phyloP scores from a whole-genome alignment of 2,888 invertebrate species.

The Cabera pusaria region DNA sequence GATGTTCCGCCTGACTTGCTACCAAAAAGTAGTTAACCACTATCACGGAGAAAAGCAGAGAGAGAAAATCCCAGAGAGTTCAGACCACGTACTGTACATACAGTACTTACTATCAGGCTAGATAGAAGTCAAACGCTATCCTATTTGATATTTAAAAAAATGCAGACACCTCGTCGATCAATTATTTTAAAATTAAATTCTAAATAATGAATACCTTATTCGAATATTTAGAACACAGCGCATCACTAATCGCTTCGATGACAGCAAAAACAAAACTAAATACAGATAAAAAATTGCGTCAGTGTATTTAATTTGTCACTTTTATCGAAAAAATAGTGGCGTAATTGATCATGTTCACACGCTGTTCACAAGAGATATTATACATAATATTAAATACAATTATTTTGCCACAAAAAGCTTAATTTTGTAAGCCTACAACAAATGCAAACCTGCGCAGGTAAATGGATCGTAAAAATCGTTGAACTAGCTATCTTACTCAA shows the following conservation, averaged over 20 bases:
- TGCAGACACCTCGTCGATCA: slow-evolving; percentile 50
- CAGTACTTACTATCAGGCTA: no score
- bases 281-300: no score
- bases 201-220: slow-evolving; percentile 52
- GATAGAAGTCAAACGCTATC: no score
- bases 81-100: no score
- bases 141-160: no score
- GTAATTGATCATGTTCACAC: slow-evolving; percentile 15
- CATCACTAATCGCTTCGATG: slow-evolving; percentile 42
- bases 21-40: no score
- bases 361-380: no score
- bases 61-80: no score
- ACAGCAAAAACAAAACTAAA: slow-evolving; percentile 35
- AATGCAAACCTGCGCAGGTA: slow-evolving; percentile 2
- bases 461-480: slow-evolving; percentile 8
- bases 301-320: slow-evolving; percentile 7
- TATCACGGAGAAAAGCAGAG: no score
- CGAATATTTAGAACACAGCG: no score
- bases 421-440: not conserved
- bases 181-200: no score
- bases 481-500: slow-evolving; percentile 3
- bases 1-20: no score
- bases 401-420: not conserved
- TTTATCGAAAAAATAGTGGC: slow-evolving; percentile 6
- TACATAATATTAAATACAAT: not conserved